Percentiles rank a stretch among this genome's conserved stretches.
Conservation (phyloP, 2,797 vertebrate species). For the Salmo trutta region DNA sequence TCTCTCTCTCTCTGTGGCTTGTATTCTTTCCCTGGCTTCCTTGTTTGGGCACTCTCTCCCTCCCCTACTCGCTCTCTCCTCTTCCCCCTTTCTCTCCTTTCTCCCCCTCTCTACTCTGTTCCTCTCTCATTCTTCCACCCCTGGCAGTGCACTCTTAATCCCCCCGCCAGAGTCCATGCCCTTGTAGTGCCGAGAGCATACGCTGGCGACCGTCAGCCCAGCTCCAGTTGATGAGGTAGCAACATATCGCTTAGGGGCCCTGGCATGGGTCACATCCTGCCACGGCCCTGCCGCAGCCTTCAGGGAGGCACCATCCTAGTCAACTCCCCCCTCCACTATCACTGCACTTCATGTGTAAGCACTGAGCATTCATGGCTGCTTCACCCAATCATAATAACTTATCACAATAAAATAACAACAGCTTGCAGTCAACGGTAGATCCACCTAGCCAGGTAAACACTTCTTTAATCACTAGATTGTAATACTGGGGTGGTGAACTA, state of each 20-base stretch:
- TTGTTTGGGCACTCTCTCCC: neutral
- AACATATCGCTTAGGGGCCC: neutral
- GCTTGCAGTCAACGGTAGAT: neutral
- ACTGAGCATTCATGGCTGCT: neutral
- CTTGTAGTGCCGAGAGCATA: neutral
- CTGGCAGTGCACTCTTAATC: neutral
- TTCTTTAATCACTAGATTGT: too few relatives aligned
- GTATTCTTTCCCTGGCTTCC: neutral
- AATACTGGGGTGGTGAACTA: too few relatives aligned
- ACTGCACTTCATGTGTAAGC: neutral
- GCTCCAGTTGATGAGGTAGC: neutral
- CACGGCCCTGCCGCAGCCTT: neutral
- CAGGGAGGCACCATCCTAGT: neutral
- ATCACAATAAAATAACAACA: neutral
- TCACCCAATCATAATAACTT: neutral
- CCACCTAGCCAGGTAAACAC: neutral
- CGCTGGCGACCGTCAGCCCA: neutral
- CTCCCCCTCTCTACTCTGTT: neutral
- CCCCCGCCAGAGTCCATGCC: too few relatives aligned
- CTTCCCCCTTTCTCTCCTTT: neutral
- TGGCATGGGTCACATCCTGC: neutral
- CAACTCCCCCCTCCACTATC: neutral
- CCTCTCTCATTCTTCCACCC: constrained; percentile 11
- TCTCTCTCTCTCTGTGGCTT: neutral
- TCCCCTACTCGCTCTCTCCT: neutral